These are phyloP conservation scores for Ciconia stormi DNA, from an alignment of 2,113 vertebrate species.

Conservation along the genomic window DNA sequence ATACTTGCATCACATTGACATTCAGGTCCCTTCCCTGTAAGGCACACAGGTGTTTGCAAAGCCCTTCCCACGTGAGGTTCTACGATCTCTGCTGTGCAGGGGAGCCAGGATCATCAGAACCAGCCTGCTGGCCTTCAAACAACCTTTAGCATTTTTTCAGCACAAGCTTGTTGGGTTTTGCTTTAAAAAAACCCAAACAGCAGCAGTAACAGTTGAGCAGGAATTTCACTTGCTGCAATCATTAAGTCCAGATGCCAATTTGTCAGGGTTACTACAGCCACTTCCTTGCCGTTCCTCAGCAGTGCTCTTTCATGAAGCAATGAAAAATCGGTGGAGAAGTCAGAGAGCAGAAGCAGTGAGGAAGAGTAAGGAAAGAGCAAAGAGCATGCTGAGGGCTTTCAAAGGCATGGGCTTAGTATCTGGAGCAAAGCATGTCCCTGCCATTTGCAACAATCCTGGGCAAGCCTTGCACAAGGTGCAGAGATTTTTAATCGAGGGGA, in stretches of 20 bases:
- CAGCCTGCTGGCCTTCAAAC: conserved; percentile 27
- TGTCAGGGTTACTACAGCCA: background rate
- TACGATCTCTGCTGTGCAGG: background rate
- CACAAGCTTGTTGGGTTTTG: background rate
- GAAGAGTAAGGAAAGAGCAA: background rate
- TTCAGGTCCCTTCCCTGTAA: background rate
- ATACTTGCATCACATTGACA: background rate
- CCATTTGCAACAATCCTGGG: background rate
- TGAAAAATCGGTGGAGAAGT: background rate
- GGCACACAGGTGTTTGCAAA: background rate
- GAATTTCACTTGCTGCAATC: background rate
- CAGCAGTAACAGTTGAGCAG: background rate
- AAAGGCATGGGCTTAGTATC: background rate
- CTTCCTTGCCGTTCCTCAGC: background rate
- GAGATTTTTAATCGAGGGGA: background rate
- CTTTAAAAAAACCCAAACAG: background rate
- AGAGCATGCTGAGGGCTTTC: background rate
- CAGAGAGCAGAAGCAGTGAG: background rate
- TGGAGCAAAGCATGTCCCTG: background rate
- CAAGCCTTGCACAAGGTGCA: background rate
- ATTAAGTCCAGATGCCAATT: background rate
- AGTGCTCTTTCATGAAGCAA: background rate
- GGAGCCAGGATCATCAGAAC: background rate
- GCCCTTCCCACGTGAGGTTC: background rate
- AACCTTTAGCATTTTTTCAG: background rate